phyloP scores from a whole-genome alignment of 1,140 invertebrate genomes.

The Colletes latitarsis region DNA sequence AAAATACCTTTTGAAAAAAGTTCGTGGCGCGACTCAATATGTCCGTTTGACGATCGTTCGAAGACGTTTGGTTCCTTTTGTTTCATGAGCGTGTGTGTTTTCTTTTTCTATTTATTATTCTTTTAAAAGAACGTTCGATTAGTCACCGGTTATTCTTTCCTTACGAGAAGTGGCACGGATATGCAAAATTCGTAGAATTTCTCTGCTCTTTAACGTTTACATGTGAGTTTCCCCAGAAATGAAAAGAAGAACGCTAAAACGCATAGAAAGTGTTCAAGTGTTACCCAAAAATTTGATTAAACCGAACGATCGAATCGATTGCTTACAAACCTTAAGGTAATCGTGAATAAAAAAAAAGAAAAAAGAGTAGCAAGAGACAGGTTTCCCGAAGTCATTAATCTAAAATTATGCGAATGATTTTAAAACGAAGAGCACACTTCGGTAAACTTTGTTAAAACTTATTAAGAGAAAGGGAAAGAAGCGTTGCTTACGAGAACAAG shows the following conservation, averaged over 20 bases:
- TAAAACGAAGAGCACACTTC: neutral
- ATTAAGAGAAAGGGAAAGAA: neutral
- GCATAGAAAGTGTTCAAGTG: neutral
- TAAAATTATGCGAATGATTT: conserved; percentile 14
- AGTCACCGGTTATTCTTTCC: conserved; percentile 38
- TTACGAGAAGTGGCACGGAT: conserved; percentile 25
- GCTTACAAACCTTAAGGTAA: neutral
- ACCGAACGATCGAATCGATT: neutral
- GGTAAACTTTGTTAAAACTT: conserved; percentile 29
- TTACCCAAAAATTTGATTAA: conserved; percentile 17
- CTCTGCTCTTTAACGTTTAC: conserved; percentile 32
- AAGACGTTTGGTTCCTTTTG: conserved; percentile 22
- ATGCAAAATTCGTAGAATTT: conserved; percentile 25
- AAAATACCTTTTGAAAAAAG: conserved; percentile 24
- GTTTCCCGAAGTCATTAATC: conserved; percentile 5
- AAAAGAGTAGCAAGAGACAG: neutral
- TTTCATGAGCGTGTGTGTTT: neutral
- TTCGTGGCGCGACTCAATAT: neutral
- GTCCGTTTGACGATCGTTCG: conserved; percentile 30
- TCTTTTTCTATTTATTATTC: neutral
- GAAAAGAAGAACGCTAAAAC: neutral
- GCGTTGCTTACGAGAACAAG: neutral
- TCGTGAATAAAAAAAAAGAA: neutral
- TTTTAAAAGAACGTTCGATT: conserved; percentile 3
- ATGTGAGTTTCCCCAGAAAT: neutral